phyloP scores from a whole-genome alignment of 2,888 invertebrate genomes.

The Pteria penguin region DNA sequence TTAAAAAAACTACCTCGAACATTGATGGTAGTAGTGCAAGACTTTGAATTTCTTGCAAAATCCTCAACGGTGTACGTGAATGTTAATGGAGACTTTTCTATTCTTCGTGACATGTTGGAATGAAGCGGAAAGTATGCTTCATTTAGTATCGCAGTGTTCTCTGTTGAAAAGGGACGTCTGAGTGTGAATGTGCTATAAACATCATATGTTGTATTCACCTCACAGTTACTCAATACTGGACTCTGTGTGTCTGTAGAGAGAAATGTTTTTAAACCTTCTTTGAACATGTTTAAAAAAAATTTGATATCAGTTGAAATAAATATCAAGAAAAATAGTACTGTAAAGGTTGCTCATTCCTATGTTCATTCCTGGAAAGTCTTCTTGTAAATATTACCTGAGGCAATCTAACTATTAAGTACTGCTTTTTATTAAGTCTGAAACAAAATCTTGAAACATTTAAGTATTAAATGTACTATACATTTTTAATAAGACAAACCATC shows the following conservation, averaged over 20 bases:
- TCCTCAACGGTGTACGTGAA: slow-evolving; percentile 97
- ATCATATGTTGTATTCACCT: not conserved
- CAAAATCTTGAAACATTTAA: too few species aligned
- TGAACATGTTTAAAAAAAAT: too few species aligned
- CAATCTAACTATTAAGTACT: too few species aligned
- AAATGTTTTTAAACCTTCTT: too few species aligned
- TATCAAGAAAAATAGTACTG: too few species aligned
- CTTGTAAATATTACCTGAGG: too few species aligned
- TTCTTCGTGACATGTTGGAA: slow-evolving; percentile 43
- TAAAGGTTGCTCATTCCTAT: too few species aligned
- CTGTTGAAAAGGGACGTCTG: slow-evolving; percentile 35
- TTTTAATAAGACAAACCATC: too few species aligned
- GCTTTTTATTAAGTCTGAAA: too few species aligned
- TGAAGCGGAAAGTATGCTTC: slow-evolving; percentile 48
- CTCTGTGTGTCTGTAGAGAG: slow-evolving; percentile 56
- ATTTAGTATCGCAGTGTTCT: slow-evolving; percentile 55
- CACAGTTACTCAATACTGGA: slow-evolving; percentile 39
- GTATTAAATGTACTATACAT: too few species aligned
- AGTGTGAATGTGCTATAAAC: slow-evolving; percentile 32
- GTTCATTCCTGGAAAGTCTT: too few species aligned
- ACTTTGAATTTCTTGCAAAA: slow-evolving; percentile 96
- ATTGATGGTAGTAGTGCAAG: slow-evolving; percentile 83
- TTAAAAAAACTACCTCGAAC: slow-evolving; percentile 51
- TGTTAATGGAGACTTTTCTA: slow-evolving; percentile 74
- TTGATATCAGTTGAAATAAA: too few species aligned